Base-by-base conservation (phyloP, 1,140 invertebrate species). In the Lasaia peninsularis region DNA sequence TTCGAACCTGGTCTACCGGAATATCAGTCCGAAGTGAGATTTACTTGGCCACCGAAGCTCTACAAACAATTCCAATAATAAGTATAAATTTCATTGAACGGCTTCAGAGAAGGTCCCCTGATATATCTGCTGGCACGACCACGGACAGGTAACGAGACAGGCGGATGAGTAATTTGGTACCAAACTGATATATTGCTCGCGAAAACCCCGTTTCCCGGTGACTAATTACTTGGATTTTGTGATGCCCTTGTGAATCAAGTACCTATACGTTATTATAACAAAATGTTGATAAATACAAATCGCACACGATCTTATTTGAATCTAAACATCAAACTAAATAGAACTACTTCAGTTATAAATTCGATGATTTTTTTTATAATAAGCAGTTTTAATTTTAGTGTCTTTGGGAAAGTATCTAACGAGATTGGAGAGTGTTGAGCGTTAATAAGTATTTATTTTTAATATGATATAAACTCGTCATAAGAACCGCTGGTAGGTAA, bases 121-220 rank as follows among this genome's bases (percentile, higher is more conserved):
- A 40, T 40, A 40, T 8, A 40, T 40, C 14, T 12, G 7, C 52
- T 67, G 64, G 62, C 65, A 60, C 8, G 14, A n/a, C 5, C 8
- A 20, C 34, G 14, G 10, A 37, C 56, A 51, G 62, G 48, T 71
- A 67, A 71, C 53, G 62, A 69, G 71, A 69, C 69, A 63, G 57
- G 44, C 40, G 52, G 37, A 2, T 60, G 60, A 68, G 37, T 72
- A 67, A 73, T 73, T 67, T 59, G 51, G 62, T 57, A 62, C 16
- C 55, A 67, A 61, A 50, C 52, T 73, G 70, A 73, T 70, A 62
- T 65, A 73, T 70, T 16, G 53, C 18, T 16, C 35, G 28, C 11
- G 24, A 31, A 31, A 52, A 32, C 12, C 50, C 24, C 24, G 50
- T 52, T 52, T 32, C 14, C 1, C n/a, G 50, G 40, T 44, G 40